Percentiles rank a stretch among this genome's conserved stretches.
These are phyloP conservation scores for Cinclus cinclus DNA, from an alignment of 2,113 vertebrate genomes.

Conservation along the genomic window DNA sequence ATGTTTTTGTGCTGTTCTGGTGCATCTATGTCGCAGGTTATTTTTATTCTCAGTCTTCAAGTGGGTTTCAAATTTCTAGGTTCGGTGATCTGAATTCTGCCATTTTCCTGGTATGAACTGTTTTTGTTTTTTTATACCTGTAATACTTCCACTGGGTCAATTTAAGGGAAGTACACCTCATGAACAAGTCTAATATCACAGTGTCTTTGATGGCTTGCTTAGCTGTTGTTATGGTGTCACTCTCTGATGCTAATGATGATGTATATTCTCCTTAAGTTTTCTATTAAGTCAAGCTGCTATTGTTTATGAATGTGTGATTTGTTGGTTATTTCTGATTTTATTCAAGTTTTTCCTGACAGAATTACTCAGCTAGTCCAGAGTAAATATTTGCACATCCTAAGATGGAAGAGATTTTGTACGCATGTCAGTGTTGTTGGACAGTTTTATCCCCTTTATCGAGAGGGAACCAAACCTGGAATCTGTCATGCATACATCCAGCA, in stretches of 20 bases:
- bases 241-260: not conserved
- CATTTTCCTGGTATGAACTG: not conserved
- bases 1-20: not conserved
- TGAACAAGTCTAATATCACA: not conserved
- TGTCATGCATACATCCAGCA: not conserved
- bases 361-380: constrained; percentile 58
- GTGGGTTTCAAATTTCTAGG: not conserved
- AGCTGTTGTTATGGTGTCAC: not conserved
- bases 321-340: constrained; percentile 17
- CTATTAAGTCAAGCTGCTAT: not conserved
- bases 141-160: not conserved
- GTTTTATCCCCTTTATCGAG: constrained; percentile 78
- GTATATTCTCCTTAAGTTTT: not conserved
- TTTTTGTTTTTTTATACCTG: not conserved
- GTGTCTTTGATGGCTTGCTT: not conserved
- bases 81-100: not conserved
- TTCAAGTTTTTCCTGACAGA: constrained; percentile 66
- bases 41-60: not conserved
- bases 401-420: constrained; percentile 75
- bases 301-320: not conserved
- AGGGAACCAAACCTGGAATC: constrained; percentile 24
- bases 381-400: constrained; percentile 75
- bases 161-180: not conserved
- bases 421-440: constrained; percentile 56
- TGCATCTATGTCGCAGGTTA: not conserved